Base-by-base conservation (phyloP, 2,888 invertebrate species). In the Meloe dianella region DNA sequence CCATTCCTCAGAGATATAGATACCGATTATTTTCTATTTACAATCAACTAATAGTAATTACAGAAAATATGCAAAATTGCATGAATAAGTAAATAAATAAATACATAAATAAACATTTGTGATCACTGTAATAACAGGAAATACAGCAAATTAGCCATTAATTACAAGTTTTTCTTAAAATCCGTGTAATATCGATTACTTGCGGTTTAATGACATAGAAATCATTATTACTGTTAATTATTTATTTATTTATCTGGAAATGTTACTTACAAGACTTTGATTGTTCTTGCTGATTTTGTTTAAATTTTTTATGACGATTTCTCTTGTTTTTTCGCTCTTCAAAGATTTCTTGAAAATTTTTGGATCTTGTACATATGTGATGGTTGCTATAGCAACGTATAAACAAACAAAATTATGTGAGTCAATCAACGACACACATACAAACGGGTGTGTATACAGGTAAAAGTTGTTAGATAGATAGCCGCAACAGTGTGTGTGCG, bases 361-460 rank as follows among this genome's bases (percentile, higher is more conserved):
- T 22, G 38, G 35, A 38, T 56, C 41, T 59, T 32, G 51, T 41
- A 54, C 59, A 61, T 27, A 30, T 54, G 62, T 66, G 57, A 59
- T 30, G 65, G 78, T 79, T 71, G 67, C 77, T 73, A 78, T 78
- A 70, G 77, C 58, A 73, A 78, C 77, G 17, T 62, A 74, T 77
- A 77, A 77, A 78, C 77, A 79, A 76, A 22, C 29, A 51, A 51
- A 35, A 63, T 41, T 29, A 22, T 54, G n/a, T 27, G 54, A 7
- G 2, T n/a, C 54, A 54, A 54, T 54, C 54, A n/a, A 29, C 27
- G 35, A 29, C 17, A 58, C 20, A 35, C 2, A 30, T 4, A 12
- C n/a, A 29, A 2, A 9, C n/a, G 4, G 27, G 27, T 67, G 27
- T 67, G 62, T 72, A 73, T 65, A 64, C 63, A 71, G 70, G 69